Evolutionary conservation across 2,797 vertebrate genomes (phyloP).

Genomic region (Mycteria americana): DNA sequence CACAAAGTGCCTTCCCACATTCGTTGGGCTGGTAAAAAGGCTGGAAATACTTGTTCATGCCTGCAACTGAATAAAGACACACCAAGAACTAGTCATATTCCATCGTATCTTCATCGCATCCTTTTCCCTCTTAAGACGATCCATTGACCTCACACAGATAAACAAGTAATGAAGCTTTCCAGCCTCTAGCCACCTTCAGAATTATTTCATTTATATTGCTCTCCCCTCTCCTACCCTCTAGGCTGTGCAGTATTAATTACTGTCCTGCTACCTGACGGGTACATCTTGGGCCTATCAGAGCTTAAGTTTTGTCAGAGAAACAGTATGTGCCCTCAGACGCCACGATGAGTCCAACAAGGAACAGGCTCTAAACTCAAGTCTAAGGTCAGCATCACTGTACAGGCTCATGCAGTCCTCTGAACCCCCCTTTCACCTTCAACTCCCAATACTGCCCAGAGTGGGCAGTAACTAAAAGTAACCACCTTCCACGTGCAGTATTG

Average conservation of each 20-base stretch:
- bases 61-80: constrained; percentile 74
- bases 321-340: not conserved
- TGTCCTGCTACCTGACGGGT: not conserved
- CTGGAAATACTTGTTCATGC: constrained; percentile 93
- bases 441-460: not conserved
- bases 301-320: not conserved
- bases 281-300: not conserved
- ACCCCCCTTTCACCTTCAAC: not conserved
- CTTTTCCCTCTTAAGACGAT: not conserved
- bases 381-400: not conserved
- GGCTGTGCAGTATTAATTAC: not conserved
- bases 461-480: not conserved
- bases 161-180: not conserved
- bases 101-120: accelerated
- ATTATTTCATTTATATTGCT: not conserved
- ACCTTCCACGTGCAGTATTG: not conserved
- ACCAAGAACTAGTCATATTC: not conserved
- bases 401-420: not conserved
- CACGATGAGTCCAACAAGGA: not conserved
- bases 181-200: not conserved
- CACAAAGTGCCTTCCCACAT: constrained; percentile 96
- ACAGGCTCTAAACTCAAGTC: not conserved
- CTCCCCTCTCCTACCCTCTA: not conserved
- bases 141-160: not conserved
- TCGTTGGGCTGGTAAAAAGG: constrained; percentile 98